These are phyloP conservation scores for Drosophila infuscata DNA, from an alignment of 2,888 invertebrate genomes.

Conservation along the genomic window DNA sequence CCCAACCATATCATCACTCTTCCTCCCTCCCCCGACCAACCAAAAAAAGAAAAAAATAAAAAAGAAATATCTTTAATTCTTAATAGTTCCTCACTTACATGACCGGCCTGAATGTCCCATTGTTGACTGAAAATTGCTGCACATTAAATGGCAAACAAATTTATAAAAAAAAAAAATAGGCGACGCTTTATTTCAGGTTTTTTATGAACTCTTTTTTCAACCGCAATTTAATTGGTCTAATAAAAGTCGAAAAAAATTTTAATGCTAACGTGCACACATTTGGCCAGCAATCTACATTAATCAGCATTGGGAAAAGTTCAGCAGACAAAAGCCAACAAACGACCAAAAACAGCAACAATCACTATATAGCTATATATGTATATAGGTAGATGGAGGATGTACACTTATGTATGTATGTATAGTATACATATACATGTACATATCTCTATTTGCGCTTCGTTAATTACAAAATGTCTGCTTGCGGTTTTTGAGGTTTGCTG, in stretches of 20 bases:
- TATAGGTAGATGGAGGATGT: constrained; percentile 4
- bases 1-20: constrained; percentile 4
- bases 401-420: constrained; percentile 26
- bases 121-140: constrained; percentile 72
- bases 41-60: not conserved
- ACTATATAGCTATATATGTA: constrained; percentile 8
- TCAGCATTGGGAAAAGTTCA: constrained; percentile 61
- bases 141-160: constrained; percentile 71
- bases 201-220: constrained; percentile 40
- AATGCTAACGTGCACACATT: constrained; percentile 78
- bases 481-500: constrained; percentile 56
- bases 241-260: constrained; percentile 69
- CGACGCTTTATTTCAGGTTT: constrained; percentile 17
- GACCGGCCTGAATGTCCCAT: constrained; percentile 37
- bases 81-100: constrained; percentile 46
- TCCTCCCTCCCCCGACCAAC: not conserved
- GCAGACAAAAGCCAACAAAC: constrained; percentile 32
- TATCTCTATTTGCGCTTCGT: constrained; percentile 36
- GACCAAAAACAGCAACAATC: constrained; percentile 32
- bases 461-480: constrained; percentile 66
- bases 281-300: constrained; percentile 71
- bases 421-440: constrained; percentile 15
- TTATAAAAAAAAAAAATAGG: constrained; percentile 14
- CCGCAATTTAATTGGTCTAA: constrained; percentile 78
- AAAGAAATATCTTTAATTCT: constrained; percentile 46